Evolutionary conservation across 2,113 vertebrate genomes (phyloP).

Genomic region (Calypte anna): DNA sequence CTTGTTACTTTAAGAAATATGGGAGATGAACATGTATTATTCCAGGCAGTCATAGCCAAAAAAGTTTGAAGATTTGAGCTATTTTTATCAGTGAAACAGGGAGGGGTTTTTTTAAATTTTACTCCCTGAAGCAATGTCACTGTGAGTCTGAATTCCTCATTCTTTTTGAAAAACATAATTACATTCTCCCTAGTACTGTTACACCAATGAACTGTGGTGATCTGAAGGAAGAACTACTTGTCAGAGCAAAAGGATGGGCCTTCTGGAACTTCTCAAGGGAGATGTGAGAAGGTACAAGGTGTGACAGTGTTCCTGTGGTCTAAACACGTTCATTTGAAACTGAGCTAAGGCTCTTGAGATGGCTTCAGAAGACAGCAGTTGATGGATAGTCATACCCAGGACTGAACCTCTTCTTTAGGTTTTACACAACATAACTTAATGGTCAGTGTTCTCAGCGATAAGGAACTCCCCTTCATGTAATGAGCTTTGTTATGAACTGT

Average conservation of each 20-base stretch:
- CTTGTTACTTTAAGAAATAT: background rate
- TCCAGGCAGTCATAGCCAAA: background rate
- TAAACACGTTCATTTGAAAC: background rate
- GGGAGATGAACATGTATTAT: background rate
- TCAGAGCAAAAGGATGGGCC: background rate
- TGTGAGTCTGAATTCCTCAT: background rate
- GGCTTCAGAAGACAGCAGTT: background rate
- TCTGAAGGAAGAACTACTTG: background rate
- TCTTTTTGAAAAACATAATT: slow-evolving; percentile 6
- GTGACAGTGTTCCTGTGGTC: background rate
- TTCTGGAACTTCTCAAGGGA: background rate
- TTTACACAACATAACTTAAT: slow-evolving; percentile 6
- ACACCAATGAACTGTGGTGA: background rate
- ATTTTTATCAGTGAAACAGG: slow-evolving; percentile 12
- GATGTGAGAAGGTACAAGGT: background rate
- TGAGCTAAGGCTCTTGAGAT: background rate
- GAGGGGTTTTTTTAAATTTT: background rate
- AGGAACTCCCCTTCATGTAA: background rate
- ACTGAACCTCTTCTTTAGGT: background rate
- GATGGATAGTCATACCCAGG: background rate
- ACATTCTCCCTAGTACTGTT: background rate
- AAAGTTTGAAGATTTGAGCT: background rate
- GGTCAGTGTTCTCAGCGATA: background rate
- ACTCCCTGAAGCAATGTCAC: background rate
- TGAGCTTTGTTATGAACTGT: background rate